These are phyloP conservation scores for Chelmon rostratus DNA, from an alignment of 2,797 vertebrate genomes.

Conservation along the genomic window DNA sequence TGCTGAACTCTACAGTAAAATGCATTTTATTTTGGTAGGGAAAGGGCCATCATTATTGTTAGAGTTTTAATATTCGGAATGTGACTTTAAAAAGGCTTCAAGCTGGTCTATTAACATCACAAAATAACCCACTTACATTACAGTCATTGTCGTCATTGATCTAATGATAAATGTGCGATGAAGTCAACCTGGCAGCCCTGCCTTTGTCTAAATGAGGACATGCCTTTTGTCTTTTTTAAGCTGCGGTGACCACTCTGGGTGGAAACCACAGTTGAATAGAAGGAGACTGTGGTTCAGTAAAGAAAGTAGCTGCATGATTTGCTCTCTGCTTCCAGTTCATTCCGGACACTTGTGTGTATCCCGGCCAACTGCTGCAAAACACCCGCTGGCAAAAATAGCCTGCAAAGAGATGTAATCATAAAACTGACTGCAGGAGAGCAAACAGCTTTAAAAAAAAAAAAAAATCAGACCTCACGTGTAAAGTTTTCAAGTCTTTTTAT, in stretches of 20 bases:
- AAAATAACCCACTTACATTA: neutral
- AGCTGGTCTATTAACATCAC: constrained; percentile 12
- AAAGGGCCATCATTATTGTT: neutral
- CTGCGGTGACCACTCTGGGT: constrained; percentile 77
- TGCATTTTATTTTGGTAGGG: neutral
- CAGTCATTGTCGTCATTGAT: constrained; percentile 20
- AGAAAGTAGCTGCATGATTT: constrained; percentile 52
- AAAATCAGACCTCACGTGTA: constrained; percentile 19
- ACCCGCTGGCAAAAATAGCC: constrained; percentile 56
- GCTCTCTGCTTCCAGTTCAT: constrained; percentile 49
- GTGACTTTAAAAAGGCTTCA: neutral
- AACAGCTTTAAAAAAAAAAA: neutral
- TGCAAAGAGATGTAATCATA: constrained; percentile 51
- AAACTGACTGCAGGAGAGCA: constrained; percentile 1
- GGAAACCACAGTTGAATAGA: constrained; percentile 69
- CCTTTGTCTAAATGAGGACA: constrained; percentile 56
- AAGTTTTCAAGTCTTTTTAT: constrained; percentile 72
- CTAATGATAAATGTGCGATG: constrained; percentile 28
- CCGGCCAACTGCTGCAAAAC: constrained; percentile 64
- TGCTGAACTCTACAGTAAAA: neutral
- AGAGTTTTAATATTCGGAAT: neutral
- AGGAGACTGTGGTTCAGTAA: constrained; percentile 72
- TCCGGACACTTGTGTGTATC: constrained; percentile 48
- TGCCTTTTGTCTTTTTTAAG: constrained; percentile 84
- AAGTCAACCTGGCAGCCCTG: constrained; percentile 21